Base-by-base conservation (phyloP, 2,113 vertebrate genomes). In the Jacana jacana region DNA sequence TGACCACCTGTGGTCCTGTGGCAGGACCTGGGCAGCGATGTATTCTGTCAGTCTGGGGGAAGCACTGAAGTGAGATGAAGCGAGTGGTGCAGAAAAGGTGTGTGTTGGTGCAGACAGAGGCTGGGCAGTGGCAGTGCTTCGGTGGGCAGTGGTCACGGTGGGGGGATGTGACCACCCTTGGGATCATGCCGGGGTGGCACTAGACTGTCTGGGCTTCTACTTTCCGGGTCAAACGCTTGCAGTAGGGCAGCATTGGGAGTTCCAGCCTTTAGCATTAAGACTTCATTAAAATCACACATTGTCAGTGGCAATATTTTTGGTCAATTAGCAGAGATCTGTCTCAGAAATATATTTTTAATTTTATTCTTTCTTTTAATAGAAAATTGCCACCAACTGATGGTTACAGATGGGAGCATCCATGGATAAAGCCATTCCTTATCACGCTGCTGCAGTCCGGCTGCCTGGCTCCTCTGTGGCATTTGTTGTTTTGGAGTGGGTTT, bases 61-160 rank as follows among this genome's bases (percentile, higher is more conserved):
- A 72, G 39, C 51, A 3, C 39, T 33, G 46, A 31, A 48, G 46
- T 28, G 44, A 54, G 58, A 19, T 28, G 46, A 28, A 68, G 60
- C 40, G n/a, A 31, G 31, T 16, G 58, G 25, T 42, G 31, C 60
- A 55, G 58, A 33, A 60, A 35, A 35, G 30, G 25, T 2, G 3
- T 1, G 1, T 14, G 35, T 39, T 71, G 57, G 37, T 1, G 2
- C 18, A 18, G 39, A 3, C 17, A 23, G 24, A 1, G 0, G 4
- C 70, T 69, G 68, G 1, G 4, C 39, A 42, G 10, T 42, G 42
- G 42, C 6, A 7, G 61, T 42, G 2, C 48, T 39, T n/a, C 30
- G 5, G 6, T 9, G 58, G n/a, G 71, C 20, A 66, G 28, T 7
- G 60, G 17, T 35, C 3, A 0, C 22, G 10, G 52, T 5, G 30